Evolutionary conservation across 2,888 invertebrate species (phyloP).

Genomic region (Drosophila vallismaia): DNA sequence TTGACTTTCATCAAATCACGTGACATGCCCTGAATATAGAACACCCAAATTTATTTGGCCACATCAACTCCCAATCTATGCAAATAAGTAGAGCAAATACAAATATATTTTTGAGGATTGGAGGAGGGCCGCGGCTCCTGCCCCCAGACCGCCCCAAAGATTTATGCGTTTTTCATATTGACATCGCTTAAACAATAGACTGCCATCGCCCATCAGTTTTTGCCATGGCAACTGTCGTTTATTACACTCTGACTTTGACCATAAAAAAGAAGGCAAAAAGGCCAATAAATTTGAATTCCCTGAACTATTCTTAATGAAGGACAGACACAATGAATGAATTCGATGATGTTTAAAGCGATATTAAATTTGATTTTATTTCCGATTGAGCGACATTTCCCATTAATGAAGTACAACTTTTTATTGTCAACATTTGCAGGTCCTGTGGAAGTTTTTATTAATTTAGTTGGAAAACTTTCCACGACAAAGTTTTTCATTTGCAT

Average conservation of each 20-base stretch:
- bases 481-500: constrained; percentile 13
- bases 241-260: constrained; percentile 21
- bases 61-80: constrained; percentile 70
- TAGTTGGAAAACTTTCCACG: constrained; percentile 5
- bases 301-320: constrained; percentile 25
- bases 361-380: too few species aligned
- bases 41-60: constrained; percentile 55
- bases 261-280: constrained; percentile 19
- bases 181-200: constrained; percentile 72
- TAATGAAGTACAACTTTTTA: constrained; percentile 17
- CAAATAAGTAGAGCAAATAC: constrained; percentile 71
- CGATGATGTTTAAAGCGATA: background rate
- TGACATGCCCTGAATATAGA: constrained; percentile 56
- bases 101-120: constrained; percentile 36
- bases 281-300: constrained; percentile 18
- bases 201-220: constrained; percentile 36
- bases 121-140: background rate
- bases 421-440: constrained; percentile 13
- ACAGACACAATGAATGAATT: background rate
- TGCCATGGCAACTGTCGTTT: constrained; percentile 60
- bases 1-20: constrained; percentile 65
- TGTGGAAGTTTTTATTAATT: constrained; percentile 23
- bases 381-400: background rate
- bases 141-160: constrained; percentile 34
- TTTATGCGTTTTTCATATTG: constrained; percentile 71